Percentiles rank a stretch among this genome's conserved stretches.
These are phyloP conservation scores for Scaeva pyrastri DNA, from an alignment of 2,888 invertebrate species.

Conservation along the genomic window DNA sequence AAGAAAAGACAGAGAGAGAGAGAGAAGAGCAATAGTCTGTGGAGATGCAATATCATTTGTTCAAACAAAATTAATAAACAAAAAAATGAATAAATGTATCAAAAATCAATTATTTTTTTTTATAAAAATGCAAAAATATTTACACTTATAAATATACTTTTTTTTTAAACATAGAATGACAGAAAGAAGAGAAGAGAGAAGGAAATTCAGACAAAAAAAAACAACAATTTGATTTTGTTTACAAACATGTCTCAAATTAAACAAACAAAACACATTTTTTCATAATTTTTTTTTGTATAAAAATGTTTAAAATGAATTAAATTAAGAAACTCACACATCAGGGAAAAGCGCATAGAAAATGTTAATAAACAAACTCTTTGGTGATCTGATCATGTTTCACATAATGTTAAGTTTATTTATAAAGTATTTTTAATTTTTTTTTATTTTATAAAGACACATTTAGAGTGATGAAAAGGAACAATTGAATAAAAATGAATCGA, in stretches of 20 bases:
- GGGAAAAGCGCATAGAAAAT: slow-evolving; percentile 62
- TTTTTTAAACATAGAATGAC: slow-evolving; percentile 3
- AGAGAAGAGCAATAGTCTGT: slow-evolving; percentile 56
- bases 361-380: slow-evolving; percentile 30
- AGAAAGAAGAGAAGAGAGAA: slow-evolving; percentile 20
- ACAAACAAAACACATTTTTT: slow-evolving; percentile 13
- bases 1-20: slow-evolving; percentile 22
- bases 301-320: background rate
- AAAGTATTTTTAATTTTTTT: background rate
- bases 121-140: slow-evolving; percentile 44
- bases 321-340: slow-evolving; percentile 62
- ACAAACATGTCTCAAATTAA: slow-evolving; percentile 12
- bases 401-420: slow-evolving; percentile 7
- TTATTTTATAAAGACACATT: slow-evolving; percentile 1
- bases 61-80: slow-evolving; percentile 11
- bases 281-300: too few relatives aligned
- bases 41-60: slow-evolving; percentile 38
- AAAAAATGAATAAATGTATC: background rate
- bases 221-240: slow-evolving; percentile 3
- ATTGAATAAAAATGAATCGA: slow-evolving; percentile 32
- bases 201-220: slow-evolving; percentile 12
- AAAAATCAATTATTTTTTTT: background rate
- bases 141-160: background rate
- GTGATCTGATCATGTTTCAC: slow-evolving; percentile 6
- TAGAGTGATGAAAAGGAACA: slow-evolving; percentile 36